Conservation (phyloP, 2,888 invertebrate species). For the Aproaerema taeniolella region DNA sequence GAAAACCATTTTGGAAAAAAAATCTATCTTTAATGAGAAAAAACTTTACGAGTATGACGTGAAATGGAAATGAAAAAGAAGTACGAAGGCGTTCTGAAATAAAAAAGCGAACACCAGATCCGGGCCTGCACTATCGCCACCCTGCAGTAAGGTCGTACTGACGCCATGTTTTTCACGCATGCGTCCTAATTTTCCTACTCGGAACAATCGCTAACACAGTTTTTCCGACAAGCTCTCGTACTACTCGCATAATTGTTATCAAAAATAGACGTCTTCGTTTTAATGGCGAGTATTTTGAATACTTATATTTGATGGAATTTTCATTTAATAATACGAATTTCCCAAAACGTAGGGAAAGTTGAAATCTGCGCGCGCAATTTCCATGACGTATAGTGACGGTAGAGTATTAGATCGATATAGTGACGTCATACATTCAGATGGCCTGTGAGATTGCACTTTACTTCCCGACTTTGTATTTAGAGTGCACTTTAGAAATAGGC, state of each 20-base stretch:
- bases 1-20: too few species aligned
- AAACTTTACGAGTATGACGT: too few species aligned
- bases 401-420: slow-evolving; percentile 51
- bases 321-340: too few species aligned
- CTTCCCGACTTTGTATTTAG: too few species aligned
- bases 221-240: background rate
- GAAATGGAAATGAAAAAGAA: too few species aligned
- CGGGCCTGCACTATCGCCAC: slow-evolving; percentile 43
- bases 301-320: background rate
- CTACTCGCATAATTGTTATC: slow-evolving; percentile 27
- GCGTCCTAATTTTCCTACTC: slow-evolving; percentile 47
- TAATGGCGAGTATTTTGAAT: too few species aligned
- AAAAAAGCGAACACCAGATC: too few species aligned
- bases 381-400: slow-evolving; percentile 36
- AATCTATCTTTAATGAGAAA: too few species aligned
- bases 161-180: slow-evolving; percentile 70
- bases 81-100: too few species aligned
- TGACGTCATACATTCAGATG: slow-evolving; percentile 69
- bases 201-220: slow-evolving; percentile 56
- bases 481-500: too few species aligned
- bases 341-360: too few species aligned
- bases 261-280: too few species aligned
- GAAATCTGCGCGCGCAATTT: slow-evolving; percentile 42
- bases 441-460: slow-evolving; percentile 31
- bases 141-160: slow-evolving; percentile 54